Evolutionary conservation across 2,113 vertebrate species (phyloP).

Genomic region (Podiceps cristatus): DNA sequence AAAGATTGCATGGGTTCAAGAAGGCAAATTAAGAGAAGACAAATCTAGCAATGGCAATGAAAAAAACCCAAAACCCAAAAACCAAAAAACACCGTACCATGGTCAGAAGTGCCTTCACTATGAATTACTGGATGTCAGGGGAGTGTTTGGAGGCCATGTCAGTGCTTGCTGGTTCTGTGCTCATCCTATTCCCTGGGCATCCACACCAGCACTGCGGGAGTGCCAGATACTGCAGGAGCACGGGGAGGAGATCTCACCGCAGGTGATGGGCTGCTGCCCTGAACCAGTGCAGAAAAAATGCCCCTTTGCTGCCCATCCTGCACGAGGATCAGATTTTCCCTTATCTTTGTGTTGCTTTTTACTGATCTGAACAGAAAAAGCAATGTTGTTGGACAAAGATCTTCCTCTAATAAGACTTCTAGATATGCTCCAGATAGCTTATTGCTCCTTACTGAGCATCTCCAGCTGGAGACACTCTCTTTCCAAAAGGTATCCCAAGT

Average conservation of each 20-base stretch:
- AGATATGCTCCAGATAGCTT: neutral
- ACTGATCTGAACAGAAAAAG: neutral
- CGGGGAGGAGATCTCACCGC: neutral
- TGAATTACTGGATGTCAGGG: neutral
- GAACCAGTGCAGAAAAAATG: neutral
- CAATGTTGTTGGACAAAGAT: neutral
- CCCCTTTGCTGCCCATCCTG: neutral
- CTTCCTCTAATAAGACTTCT: neutral
- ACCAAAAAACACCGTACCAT: accelerated
- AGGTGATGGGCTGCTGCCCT: neutral
- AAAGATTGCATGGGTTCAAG: neutral
- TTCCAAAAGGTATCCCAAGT: neutral
- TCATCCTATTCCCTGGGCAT: neutral
- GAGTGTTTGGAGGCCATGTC: neutral
- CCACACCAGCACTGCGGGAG: accelerated
- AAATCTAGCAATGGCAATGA: neutral
- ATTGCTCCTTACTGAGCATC: neutral
- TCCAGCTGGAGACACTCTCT: neutral
- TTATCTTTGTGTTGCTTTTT: neutral
- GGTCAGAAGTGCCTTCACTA: accelerated
- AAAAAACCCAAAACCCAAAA: accelerated
- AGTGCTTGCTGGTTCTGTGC: neutral
- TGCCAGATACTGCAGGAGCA: neutral
- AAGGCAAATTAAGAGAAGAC: neutral
- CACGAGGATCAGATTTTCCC: neutral